Conservation (phyloP, 1,140 invertebrate species). For the Drosophila varians region DNA sequence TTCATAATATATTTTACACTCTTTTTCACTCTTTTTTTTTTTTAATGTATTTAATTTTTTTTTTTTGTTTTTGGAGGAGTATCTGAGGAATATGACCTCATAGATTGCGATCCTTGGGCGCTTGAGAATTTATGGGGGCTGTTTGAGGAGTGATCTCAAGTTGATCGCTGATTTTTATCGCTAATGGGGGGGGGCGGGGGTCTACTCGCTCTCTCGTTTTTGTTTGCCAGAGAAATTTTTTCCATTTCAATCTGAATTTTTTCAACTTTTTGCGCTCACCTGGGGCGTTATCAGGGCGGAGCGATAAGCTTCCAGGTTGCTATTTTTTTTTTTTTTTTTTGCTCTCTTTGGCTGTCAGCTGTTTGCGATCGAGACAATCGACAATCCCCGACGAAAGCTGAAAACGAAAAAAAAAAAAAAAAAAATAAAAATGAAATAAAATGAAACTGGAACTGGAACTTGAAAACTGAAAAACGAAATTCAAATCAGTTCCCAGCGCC, state of each 20-base stretch:
- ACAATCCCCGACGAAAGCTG: constrained; percentile 20
- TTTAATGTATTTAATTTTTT: neutral
- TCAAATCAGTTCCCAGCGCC: constrained; percentile 69
- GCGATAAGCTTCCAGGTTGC: constrained; percentile 56
- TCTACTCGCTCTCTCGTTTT: neutral
- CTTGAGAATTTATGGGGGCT: neutral
- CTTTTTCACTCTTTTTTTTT: too few species aligned
- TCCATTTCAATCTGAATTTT: too few species aligned
- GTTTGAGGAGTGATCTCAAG: neutral
- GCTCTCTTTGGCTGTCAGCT: constrained; percentile 49
- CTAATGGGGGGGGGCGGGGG: neutral
- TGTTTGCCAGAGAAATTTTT: neutral
- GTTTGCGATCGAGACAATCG: constrained; percentile 41
- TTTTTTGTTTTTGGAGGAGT: neutral
- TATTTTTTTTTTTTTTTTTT: constrained; percentile 11
- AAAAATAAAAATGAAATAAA: neutral
- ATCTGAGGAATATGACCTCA: neutral
- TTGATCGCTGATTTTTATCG: constrained; percentile 6
- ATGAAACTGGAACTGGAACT: neutral
- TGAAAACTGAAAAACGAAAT: constrained; percentile 35
- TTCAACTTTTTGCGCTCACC: constrained; percentile 34
- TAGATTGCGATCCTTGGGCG: constrained; percentile 11
- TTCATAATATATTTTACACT: constrained; percentile 33
- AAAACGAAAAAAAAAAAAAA: neutral
- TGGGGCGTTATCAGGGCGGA: constrained; percentile 46